Conservation (phyloP, 2,113 vertebrate genomes). For the Todiramphus saurophagus region DNA sequence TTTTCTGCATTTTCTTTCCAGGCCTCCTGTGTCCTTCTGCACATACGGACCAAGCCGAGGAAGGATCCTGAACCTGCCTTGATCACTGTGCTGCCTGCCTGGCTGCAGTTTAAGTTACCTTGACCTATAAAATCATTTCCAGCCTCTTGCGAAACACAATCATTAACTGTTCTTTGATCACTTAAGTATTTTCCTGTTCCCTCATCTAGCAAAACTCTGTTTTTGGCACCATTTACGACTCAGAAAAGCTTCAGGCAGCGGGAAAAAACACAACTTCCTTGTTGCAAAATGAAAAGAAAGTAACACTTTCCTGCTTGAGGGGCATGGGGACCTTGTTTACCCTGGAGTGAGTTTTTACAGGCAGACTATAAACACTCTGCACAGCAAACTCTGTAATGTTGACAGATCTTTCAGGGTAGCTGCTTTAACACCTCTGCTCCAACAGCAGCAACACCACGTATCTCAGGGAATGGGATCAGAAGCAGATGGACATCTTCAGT, state of each 20-base stretch:
- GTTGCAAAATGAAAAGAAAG: neutral
- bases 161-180: neutral
- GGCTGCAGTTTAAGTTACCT: neutral
- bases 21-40: rapidly evolving
- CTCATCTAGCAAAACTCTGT: neutral
- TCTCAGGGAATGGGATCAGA: neutral
- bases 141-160: neutral
- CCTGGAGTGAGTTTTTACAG: neutral
- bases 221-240: neutral
- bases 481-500: neutral
- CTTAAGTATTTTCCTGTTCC: neutral
- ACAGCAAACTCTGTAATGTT: neutral
- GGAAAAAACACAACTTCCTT: neutral
- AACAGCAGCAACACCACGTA: neutral
- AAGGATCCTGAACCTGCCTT: neutral
- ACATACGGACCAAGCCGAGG: neutral
- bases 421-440: neutral
- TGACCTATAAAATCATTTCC: neutral
- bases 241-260: neutral
- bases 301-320: neutral
- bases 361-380: neutral
- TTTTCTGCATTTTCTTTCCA: neutral
- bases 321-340: neutral
- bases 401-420: neutral
- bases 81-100: neutral